A percentile compares a stretch with the other conserved stretches of the same genome.
Conservation (phyloP, 1,140 invertebrate genomes). For the Meloidogyne floridensis region DNA sequence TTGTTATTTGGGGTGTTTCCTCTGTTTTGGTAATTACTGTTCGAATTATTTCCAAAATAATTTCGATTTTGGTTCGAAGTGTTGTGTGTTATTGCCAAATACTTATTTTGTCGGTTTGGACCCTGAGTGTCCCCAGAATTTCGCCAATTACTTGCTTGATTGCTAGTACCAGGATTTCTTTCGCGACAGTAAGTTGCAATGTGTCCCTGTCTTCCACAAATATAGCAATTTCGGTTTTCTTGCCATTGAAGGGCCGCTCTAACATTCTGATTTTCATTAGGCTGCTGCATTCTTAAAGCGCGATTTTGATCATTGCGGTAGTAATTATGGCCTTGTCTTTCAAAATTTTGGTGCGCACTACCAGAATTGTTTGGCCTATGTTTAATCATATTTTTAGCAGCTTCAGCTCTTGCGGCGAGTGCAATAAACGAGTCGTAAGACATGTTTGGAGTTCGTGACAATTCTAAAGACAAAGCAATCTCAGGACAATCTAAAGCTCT, state of each 20-base stretch:
- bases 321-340: neutral
- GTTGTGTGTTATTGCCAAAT: neutral
- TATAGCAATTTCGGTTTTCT: neutral
- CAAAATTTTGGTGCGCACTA: neutral
- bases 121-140: neutral
- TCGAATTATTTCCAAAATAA: neutral
- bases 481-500: conserved; percentile 4
- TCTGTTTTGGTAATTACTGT: neutral
- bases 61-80: neutral
- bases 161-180: neutral
- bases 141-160: neutral
- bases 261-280: neutral
- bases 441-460: neutral
- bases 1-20: neutral
- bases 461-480: neutral
- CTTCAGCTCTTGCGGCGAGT: conserved; percentile 6
- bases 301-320: neutral
- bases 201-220: neutral
- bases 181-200: neutral
- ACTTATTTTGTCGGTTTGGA: neutral
- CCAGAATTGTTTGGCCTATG: neutral
- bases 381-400: neutral
- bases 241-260: neutral
- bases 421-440: conserved; percentile 7
- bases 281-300: neutral